A percentile compares a stretch with the other conserved stretches of the same genome.
Conservation (phyloP, 2,888 invertebrate species). For the Platerodrilus igneus region DNA sequence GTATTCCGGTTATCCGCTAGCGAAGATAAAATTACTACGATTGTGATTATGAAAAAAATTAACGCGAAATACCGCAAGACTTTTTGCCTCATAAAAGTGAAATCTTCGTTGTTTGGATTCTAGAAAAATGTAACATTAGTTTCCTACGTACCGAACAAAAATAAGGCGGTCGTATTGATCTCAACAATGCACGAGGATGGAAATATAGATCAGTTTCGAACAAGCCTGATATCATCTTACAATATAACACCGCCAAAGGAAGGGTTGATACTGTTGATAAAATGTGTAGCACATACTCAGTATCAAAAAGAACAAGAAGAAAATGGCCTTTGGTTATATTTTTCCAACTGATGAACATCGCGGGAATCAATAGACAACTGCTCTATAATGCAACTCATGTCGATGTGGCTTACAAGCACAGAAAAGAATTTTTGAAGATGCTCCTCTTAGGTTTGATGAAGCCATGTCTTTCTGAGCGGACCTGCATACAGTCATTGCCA, state of each 20-base stretch:
- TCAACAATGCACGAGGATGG: constrained; percentile 24
- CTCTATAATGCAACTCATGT: constrained; percentile 4
- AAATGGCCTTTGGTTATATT: constrained; percentile 31
- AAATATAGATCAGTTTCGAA: constrained; percentile 25
- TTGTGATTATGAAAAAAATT: constrained; percentile 26
- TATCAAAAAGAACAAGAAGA: constrained; percentile 25
- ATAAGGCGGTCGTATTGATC: constrained; percentile 25
- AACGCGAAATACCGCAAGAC: constrained; percentile 34
- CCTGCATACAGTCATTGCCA: constrained; percentile 1
- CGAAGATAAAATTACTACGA: constrained; percentile 3
- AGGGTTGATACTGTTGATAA: constrained; percentile 33
- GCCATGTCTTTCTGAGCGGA: constrained; percentile 1
- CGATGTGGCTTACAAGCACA: no score
- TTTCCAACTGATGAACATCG: constrained; percentile 28
- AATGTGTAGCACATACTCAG: constrained; percentile 29
- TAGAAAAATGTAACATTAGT: constrained; percentile 31
- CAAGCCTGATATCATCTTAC: constrained; percentile 23
- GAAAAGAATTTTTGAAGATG: constrained; percentile 3
- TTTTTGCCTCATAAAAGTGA: constrained; percentile 30
- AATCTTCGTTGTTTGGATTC: constrained; percentile 32
- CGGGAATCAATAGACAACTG: constrained; percentile 27
- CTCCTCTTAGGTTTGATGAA: constrained; percentile 6
- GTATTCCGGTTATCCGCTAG: no score
- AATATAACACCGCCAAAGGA: constrained; percentile 27
- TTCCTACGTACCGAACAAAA: constrained; percentile 29